phyloP scores from a whole-genome alignment of 2,888 invertebrate species.

The Fabriciana adippe region DNA sequence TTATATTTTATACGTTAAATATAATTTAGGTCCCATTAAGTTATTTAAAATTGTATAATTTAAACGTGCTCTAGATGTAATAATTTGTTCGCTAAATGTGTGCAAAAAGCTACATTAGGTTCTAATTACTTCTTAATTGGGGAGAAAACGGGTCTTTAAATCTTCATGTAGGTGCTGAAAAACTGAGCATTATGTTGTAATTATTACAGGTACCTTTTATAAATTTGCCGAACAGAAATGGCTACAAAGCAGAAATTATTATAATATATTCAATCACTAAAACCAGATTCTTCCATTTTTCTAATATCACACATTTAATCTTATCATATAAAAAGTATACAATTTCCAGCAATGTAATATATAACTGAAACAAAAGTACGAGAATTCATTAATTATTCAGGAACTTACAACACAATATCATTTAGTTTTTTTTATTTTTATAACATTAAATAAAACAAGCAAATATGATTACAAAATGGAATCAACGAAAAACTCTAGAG shows the following conservation, averaged over 20 bases:
- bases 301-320: no score
- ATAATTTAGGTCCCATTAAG: slow-evolving; percentile 36
- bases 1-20: slow-evolving; percentile 29
- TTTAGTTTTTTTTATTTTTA: neutral
- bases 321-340: no score
- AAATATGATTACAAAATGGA: slow-evolving; percentile 16
- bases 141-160: neutral
- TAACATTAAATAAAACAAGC: neutral
- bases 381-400: neutral
- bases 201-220: neutral
- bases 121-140: slow-evolving; percentile 6
- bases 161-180: neutral
- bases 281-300: no score
- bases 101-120: slow-evolving; percentile 1
- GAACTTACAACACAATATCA: neutral
- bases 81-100: neutral
- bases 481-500: slow-evolving; percentile 31
- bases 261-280: no score
- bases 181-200: neutral
- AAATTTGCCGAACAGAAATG: neutral
- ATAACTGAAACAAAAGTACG: no score
- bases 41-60: slow-evolving; percentile 34
- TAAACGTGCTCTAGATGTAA: slow-evolving; percentile 38
- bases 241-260: no score
- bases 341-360: no score